These are phyloP conservation scores for Drosophila obscura DNA, from an alignment of 1,140 invertebrate species.

Conservation along the genomic window DNA sequence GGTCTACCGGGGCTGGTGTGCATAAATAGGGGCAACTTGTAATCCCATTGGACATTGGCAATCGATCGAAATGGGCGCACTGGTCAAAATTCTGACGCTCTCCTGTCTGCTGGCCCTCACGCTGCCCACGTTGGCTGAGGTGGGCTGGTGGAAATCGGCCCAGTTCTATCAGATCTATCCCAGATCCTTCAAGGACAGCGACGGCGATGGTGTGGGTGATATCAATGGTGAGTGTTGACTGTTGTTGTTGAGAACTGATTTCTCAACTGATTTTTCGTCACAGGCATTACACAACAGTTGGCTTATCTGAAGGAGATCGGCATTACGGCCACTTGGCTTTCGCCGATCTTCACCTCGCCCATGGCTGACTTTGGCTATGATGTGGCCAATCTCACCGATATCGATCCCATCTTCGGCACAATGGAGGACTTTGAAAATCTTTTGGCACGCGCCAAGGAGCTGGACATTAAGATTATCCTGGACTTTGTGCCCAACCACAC, in stretches of 20 bases:
- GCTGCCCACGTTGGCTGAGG: constrained; percentile 59
- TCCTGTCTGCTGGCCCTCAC: constrained; percentile 55
- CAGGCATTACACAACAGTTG: constrained; percentile 86
- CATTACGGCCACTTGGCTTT: constrained; percentile 87
- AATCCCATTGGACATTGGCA: constrained; percentile 48
- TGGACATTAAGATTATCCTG: constrained; percentile 89
- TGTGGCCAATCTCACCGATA: constrained; percentile 86
- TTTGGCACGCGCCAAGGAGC: constrained; percentile 85
- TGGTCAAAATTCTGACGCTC: constrained; percentile 55
- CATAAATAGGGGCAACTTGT: constrained; percentile 59
- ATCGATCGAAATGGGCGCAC: constrained; percentile 35
- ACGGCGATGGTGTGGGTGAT: constrained; percentile 91
- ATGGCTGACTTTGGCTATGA: constrained; percentile 88
- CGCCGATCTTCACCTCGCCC: constrained; percentile 86
- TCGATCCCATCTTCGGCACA: constrained; percentile 89
- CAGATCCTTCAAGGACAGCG: constrained; percentile 90
- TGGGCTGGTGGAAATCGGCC: constrained; percentile 89
- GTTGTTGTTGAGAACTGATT: too few relatives aligned
- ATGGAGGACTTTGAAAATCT: constrained; percentile 89
- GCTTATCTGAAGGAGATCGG: constrained; percentile 88
- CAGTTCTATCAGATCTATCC: constrained; percentile 92
- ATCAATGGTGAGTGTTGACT: constrained; percentile 84
- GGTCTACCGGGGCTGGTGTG: constrained; percentile 7
- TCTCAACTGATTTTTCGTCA: constrained; percentile 63
- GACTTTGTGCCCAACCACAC: constrained; percentile 95